phyloP scores from a whole-genome alignment of 1,140 invertebrate species.

The Lepidotrigona ventralis region DNA sequence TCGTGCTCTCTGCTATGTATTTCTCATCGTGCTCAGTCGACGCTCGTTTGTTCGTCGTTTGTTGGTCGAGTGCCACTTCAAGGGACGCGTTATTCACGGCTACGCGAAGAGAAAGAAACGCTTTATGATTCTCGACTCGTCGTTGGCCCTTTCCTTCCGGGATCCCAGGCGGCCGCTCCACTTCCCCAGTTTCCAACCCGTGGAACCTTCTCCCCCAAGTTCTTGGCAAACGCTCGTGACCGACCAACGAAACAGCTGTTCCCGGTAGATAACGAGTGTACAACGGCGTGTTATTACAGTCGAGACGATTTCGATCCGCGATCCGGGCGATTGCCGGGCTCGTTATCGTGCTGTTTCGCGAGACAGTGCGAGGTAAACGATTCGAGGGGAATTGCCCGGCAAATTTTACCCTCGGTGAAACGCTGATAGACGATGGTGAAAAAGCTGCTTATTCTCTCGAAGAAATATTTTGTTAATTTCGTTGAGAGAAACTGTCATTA shows the following conservation, averaged over 20 bases:
- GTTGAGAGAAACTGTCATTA: too few relatives aligned
- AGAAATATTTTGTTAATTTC: background rate
- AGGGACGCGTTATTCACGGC: constrained; percentile 33
- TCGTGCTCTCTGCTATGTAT: background rate
- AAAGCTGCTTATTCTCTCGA: too few relatives aligned
- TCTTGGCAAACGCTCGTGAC: constrained; percentile 51
- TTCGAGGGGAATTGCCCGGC: background rate
- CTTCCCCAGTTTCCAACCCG: constrained; percentile 45
- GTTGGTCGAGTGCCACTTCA: constrained; percentile 23
- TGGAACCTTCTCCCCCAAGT: constrained; percentile 44
- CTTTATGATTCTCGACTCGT: constrained; percentile 55
- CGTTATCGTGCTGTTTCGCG: background rate
- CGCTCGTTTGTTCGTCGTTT: background rate
- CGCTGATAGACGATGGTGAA: background rate
- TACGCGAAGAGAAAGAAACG: constrained; percentile 28
- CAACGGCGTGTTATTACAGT: constrained; percentile 15
- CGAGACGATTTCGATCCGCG: constrained; percentile 5
- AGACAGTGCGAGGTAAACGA: background rate
- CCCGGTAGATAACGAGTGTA: background rate
- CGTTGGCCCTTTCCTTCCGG: constrained; percentile 29
- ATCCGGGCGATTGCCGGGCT: background rate
- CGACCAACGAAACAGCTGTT: constrained; percentile 50
- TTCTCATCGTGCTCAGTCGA: background rate
- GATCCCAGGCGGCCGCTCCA: constrained; percentile 43
- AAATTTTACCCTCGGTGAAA: background rate